phyloP scores from a whole-genome alignment of 2,113 vertebrate species.

The Siniperca chuatsi region DNA sequence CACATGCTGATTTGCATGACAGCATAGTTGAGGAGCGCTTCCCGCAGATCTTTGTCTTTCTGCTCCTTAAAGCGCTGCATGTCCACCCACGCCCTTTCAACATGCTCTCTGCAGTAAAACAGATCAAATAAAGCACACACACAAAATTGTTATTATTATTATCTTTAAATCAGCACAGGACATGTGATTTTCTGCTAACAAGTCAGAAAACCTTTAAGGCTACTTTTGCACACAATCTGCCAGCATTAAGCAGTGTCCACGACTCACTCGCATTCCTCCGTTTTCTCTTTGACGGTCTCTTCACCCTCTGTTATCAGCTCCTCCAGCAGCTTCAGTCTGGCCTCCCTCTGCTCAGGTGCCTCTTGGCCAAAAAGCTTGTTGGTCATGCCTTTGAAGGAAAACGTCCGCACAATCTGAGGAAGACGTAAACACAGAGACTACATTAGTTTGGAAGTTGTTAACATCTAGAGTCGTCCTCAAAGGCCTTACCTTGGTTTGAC shows the following conservation, averaged over 20 bases:
- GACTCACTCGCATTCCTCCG: constrained; percentile 91
- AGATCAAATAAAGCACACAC: not conserved
- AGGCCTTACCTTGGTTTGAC: not conserved
- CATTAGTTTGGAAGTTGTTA: too few species aligned
- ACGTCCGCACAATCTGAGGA: constrained; percentile 91
- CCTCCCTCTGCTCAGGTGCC: constrained; percentile 94
- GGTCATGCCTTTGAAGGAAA: constrained; percentile 97
- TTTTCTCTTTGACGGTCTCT: constrained; percentile 90
- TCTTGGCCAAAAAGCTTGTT: constrained; percentile 97
- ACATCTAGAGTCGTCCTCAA: too few species aligned
- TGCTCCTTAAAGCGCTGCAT: constrained; percentile 94
- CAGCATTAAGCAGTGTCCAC: too few species aligned
- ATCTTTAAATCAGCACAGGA: not conserved
- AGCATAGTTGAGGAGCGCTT: constrained; percentile 92
- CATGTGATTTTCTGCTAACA: too few species aligned
- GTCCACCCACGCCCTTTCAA: constrained; percentile 90
- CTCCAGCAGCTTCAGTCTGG: constrained; percentile 91
- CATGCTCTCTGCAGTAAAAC: constrained; percentile 86
- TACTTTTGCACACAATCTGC: not conserved
- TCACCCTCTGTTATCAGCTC: constrained; percentile 94
- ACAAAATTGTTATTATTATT: not conserved
- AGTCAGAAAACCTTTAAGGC: not conserved
- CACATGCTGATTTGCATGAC: constrained; percentile 96
- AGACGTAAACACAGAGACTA: not conserved
- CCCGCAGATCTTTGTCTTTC: constrained; percentile 92